Percentiles rank a stretch among this genome's conserved stretches.
Conservation (phyloP, 2,797 vertebrate genomes). For the Sorex maritimensis region DNA sequence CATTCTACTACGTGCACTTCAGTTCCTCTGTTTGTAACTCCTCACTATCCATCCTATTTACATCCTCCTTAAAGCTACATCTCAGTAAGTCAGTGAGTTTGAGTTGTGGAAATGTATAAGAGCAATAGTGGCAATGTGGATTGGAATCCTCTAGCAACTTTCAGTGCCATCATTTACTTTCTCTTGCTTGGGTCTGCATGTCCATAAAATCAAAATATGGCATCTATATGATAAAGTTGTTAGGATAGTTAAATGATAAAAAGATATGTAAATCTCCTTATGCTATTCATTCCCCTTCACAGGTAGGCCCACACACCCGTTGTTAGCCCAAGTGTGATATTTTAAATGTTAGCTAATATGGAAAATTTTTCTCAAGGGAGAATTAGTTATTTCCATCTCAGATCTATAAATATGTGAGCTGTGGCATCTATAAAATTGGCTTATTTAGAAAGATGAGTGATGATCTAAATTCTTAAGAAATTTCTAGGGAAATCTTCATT, state of each 20-base stretch:
- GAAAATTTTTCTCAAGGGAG: not conserved
- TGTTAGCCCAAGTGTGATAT: not conserved
- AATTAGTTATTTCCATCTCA: not conserved
- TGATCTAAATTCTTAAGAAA: not conserved
- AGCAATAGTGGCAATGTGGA: not conserved
- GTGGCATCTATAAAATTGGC: not conserved
- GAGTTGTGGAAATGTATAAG: not conserved
- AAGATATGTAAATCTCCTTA: not conserved
- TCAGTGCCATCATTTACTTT: not conserved
- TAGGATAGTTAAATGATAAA: slow-evolving; percentile 1
- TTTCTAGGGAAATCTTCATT: not conserved
- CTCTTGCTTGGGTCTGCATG: not conserved
- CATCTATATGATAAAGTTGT: not conserved
- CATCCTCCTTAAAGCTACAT: not conserved
- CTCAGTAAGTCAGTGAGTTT: not conserved
- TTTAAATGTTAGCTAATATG: not conserved
- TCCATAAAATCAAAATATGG: not conserved
- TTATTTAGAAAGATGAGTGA: slow-evolving; percentile 30
- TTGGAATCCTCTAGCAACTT: not conserved
- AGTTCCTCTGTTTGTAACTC: not conserved
- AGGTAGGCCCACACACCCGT: not conserved
- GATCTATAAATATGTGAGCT: not conserved
- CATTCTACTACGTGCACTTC: not conserved
- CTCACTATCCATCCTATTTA: not conserved
- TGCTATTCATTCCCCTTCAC: not conserved